Base-by-base conservation (phyloP, 2,113 vertebrate genomes). In the Rhinogobius similis region DNA sequence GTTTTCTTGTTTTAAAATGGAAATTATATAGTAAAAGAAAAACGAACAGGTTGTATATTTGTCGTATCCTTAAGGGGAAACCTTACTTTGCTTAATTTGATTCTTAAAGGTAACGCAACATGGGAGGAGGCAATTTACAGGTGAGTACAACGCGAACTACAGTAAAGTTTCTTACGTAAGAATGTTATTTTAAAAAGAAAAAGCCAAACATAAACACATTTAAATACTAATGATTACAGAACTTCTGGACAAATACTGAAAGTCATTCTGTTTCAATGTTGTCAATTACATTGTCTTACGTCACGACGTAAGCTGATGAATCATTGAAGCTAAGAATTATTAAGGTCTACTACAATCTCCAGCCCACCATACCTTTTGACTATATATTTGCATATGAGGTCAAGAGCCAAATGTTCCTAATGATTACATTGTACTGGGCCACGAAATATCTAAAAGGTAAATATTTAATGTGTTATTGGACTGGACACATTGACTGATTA, bases 71-170 rank as follows among this genome's bases (percentile, higher is more conserved):
- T 4, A 5, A 29, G 52, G 12, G 4, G 21, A 48, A 43, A 32
- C 62, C 6, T 26, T 55, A 9, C 21, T 55, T 26, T 5, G 5
- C 14, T 14, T 23, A 36, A 21, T 0, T 27, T 24, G 14, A 64
- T 20, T n/a, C 53, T 43, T 65, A 21, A 38, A 48, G 73, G 50
- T 20, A 12, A 10, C 62, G 41, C 4, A 38, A 21, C 32, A 90
- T 91, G 90, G 76, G 86, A 0, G 70, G 72, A 23, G 50, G 62
- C 38, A 92, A 89, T 63, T 87, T 93, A 87, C 90, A 93, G 87
- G 92, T 92, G 83, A 91, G 91, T 56, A 16, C 3, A 23, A 38
- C 39, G 1, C 12, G 9, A 79, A 18, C 52, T 24, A 52, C 24
- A 5, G 24, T 27, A 44, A 21, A 55, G 38, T 26, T 4, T 27